Base-by-base conservation (phyloP, 2,888 invertebrate species). In the Melieria crassipennis region DNA sequence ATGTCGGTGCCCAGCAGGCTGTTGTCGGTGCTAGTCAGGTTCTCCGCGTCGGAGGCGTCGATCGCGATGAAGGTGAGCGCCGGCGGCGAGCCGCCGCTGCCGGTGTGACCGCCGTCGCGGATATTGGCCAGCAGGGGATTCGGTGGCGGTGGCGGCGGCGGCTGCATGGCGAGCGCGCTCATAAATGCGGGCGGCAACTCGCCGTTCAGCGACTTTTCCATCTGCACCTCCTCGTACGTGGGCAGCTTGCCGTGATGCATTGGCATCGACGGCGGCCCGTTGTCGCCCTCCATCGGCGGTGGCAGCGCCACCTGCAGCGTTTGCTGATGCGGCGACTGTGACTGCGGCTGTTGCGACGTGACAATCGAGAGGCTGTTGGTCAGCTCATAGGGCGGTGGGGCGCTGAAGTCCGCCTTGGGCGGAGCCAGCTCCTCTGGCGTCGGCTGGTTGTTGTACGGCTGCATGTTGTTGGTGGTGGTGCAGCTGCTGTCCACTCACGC, bases 141-240 rank as follows among this genome's bases (percentile, higher is more conserved):
- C 13, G 78, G 78, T 52, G 85, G 85, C 75, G 83, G 83, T 73
- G 84, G 82, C 70, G 83, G 83, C 77, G 82, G 81, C 65, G 83
- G 81, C 74, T 82, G 81, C 63, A 81, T 77, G 62, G 78, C 78
- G 71, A 82, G 81, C 79, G 81, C 78, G 71, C 82, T 81, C 67
- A 84, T 75, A 76, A 85, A 83, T 75, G 82, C 81, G 69, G 85
- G 84, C 73, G 88, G 88, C 56, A 89, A 85, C 80, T 93, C 92
- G 62, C 92, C 93, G 81, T 94, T 93, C 79, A 93, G 86, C 78
- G 92, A 91, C 84, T 97, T 97, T 83, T 95, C 94, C 79, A 94
- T 89, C 85, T 96, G 94, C 65, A 96, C 96, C 86, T 97, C 96
- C 86, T 96, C 96, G 84, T 97, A 97, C 11, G 95, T 94, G 67